These are phyloP conservation scores for Zoanthus gigantus DNA, from an alignment of 92 coral and sea anemone species.

Conservation along the genomic window DNA sequence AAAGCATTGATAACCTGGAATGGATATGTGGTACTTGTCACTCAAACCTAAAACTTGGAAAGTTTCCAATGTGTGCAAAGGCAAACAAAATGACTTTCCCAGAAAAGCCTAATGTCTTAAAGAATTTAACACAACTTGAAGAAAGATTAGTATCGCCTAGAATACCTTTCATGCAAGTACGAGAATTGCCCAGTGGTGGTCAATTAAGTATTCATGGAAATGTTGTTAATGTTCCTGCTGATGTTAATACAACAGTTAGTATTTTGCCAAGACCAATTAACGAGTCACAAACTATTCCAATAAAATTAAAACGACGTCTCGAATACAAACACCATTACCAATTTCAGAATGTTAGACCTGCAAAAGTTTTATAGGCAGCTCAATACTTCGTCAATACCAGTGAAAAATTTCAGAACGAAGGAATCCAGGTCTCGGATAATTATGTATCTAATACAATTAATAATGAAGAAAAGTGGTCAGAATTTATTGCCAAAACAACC, in stretches of 20 bases:
- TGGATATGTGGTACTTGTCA: slow-evolving; percentile 17
- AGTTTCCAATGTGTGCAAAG: slow-evolving; percentile 22
- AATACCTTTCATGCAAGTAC: slow-evolving; percentile 49
- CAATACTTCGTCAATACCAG: slow-evolving; percentile 18
- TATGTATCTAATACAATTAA: slow-evolving; percentile 38
- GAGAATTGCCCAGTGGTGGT: slow-evolving; percentile 46
- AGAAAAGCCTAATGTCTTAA: slow-evolving; percentile 41
- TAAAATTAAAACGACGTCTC: slow-evolving; percentile 13
- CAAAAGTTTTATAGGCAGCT: slow-evolving; percentile 47
- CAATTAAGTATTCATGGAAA: slow-evolving; percentile 48
- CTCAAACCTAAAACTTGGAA: slow-evolving; percentile 20
- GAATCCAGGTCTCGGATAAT: slow-evolving; percentile 15
- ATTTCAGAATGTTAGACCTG: slow-evolving; percentile 41
- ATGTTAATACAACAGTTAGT: slow-evolving; percentile 52
- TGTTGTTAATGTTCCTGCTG: slow-evolving; percentile 55
- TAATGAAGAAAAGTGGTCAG: slow-evolving; percentile 49
- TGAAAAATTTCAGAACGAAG: slow-evolving; percentile 17
- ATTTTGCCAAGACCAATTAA: slow-evolving; percentile 34
- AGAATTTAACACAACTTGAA: slow-evolving; percentile 49
- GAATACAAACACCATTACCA: slow-evolving; percentile 3
- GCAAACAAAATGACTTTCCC: slow-evolving; percentile 59
- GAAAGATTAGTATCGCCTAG: slow-evolving; percentile 56
- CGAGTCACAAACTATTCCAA: slow-evolving; percentile 15
- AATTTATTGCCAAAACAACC: slow-evolving; percentile 44
- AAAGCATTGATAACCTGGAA: slow-evolving; percentile 38